Evolutionary conservation across 2,888 invertebrate species (phyloP).

Genomic region (Acrobasis suavella): DNA sequence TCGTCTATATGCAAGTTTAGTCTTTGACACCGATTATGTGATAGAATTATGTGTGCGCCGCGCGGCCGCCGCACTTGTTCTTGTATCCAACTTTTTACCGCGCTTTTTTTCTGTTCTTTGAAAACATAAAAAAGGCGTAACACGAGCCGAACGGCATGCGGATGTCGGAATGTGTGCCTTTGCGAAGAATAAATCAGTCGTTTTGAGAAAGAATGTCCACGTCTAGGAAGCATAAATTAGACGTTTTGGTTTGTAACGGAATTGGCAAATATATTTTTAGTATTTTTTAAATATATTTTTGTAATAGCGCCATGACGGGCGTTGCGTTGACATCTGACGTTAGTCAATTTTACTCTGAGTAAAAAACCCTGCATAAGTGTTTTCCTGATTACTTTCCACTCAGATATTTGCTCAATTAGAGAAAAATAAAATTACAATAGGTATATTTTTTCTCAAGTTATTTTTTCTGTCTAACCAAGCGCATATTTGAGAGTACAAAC

Average conservation of each 20-base stretch:
- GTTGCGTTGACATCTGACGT: no score
- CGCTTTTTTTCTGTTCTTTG: constrained; percentile 54
- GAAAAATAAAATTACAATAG: no score
- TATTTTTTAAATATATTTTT: not conserved
- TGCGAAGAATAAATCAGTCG: constrained; percentile 41
- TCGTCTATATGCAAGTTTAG: constrained; percentile 26
- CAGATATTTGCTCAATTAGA: no score
- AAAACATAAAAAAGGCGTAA: constrained; percentile 60
- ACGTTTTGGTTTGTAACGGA: constrained; percentile 6
- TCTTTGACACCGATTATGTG: constrained; percentile 42
- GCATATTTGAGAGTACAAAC: no score
- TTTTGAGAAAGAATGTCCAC: constrained; percentile 32
- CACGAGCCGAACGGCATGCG: constrained; percentile 75
- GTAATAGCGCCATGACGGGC: no score
- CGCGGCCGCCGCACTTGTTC: constrained; percentile 63
- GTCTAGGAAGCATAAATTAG: constrained; percentile 18
- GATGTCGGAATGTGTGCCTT: constrained; percentile 54
- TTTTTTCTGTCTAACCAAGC: no score
- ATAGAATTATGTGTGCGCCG: constrained; percentile 27
- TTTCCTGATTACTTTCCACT: no score
- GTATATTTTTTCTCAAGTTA: no score
- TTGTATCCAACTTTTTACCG: constrained; percentile 63
- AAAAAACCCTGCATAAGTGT: no score
- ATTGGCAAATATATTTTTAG: not conserved
- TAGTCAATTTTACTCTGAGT: no score